Evolutionary conservation across 2,888 invertebrate genomes (phyloP), one percentile per base, ranked within the genome.

Genomic region (Scaptomyza reducta): DNA sequence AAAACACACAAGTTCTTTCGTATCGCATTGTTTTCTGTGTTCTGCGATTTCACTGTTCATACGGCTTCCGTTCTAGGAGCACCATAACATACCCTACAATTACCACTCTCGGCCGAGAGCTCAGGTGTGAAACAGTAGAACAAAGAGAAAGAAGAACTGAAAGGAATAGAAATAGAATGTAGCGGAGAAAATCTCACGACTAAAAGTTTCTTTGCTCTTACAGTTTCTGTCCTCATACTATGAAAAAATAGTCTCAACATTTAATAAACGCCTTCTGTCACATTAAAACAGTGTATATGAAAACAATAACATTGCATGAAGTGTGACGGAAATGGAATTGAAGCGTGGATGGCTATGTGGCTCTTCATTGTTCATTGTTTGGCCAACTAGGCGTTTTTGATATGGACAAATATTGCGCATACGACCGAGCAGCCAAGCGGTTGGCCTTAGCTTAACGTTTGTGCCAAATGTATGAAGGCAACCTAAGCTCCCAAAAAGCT

Each of bases 401-500:
- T 47, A 47, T 42, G 6, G n/a, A 9, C 38, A 56, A 63, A 63
- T 57, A 68, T 72, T 59, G 60, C 81, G 67, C 58, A 78, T 66
- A 70, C 76, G 76, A 73, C 50, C 16, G 33, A 50, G 46, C 35
- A 38, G 9, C 6, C 31, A 25, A 38, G 22, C 7, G 33, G 44
- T 31, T 50, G n/a, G 49, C 13, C 38, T 38, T 38, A 45, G 65
- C 70, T 57, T 57, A 62, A 59, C 62, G 56, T 41, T 46, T 57
- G 31, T 61, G 62, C 62, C 63, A 71, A 68, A 59, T 57, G 44
- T 61, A 50, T 29, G 51, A 68, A 68, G 54, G 42, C 58, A 69
- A 59, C 42, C 60, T 76, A 85, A 85, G 78, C 77, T 50, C 38
- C 38, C 58, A 41, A 55, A 58, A 84, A 85, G 87, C 84, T 73